Evolutionary conservation across 2,888 invertebrate genomes (phyloP).

Genomic region (Athalia circularis): DNA sequence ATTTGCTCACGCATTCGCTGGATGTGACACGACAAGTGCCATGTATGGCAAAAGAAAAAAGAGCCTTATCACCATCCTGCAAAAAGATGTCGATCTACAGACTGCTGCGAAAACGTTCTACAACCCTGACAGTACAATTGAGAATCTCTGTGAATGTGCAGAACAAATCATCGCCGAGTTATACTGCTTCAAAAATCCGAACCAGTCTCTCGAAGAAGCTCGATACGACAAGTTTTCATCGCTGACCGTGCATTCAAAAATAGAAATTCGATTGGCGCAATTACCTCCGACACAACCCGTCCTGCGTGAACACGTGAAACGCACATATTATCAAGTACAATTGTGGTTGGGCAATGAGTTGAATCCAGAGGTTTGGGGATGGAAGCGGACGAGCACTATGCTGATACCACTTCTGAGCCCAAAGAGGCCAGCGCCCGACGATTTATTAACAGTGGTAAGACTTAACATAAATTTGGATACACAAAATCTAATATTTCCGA

Average conservation of each 20-base stretch:
- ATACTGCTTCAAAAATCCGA: slow-evolving; percentile 30
- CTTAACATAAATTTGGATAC: no score
- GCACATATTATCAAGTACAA: slow-evolving; percentile 33
- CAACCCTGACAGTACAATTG: slow-evolving; percentile 10
- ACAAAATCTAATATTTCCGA: no score
- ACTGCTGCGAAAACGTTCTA: not conserved
- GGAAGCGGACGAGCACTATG: slow-evolving; percentile 49
- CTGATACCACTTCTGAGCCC: slow-evolving; percentile 49
- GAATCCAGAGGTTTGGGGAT: slow-evolving; percentile 52
- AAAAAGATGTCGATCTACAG: slow-evolving; percentile 34
- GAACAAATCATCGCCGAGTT: slow-evolving; percentile 35
- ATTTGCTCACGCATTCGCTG: slow-evolving; percentile 46
- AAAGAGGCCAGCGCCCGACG: slow-evolving; percentile 30
- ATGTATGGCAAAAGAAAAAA: slow-evolving; percentile 47
- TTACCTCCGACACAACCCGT: slow-evolving; percentile 47
- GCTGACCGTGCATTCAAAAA: slow-evolving; percentile 1
- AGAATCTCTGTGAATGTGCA: slow-evolving; percentile 35
- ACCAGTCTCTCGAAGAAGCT: slow-evolving; percentile 15
- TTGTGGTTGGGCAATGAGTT: slow-evolving; percentile 51
- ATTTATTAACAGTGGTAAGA: no score
- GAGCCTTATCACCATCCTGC: slow-evolving; percentile 36
- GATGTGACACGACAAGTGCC: slow-evolving; percentile 49
- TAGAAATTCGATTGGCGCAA: slow-evolving; percentile 37
- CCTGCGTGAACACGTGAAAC: slow-evolving; percentile 43
- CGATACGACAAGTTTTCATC: slow-evolving; percentile 24